These are phyloP conservation scores for Phylloscopus collybita DNA, from an alignment of 2,797 vertebrate genomes.

Conservation along the genomic window DNA sequence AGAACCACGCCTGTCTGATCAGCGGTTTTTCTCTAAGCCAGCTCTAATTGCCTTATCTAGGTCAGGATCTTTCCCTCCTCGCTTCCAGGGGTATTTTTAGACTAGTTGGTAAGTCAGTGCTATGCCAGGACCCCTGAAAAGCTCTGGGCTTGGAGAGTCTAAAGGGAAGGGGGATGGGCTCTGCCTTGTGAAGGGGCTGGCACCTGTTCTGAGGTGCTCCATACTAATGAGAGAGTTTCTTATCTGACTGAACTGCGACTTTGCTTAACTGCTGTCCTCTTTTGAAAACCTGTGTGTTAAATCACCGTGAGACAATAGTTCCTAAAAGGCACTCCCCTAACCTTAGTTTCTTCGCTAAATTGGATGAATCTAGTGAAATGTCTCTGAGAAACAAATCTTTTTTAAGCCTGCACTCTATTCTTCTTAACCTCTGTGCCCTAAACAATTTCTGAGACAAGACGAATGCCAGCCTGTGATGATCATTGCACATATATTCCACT, in stretches of 20 bases:
- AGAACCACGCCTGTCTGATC: background rate
- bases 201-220: conserved; percentile 3
- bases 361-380: conserved; percentile 46
- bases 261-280: conserved; percentile 17
- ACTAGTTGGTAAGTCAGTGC: background rate
- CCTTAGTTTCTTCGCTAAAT: conserved; percentile 45
- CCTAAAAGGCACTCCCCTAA: conserved; percentile 28
- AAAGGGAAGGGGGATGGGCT: background rate
- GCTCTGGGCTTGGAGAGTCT: background rate
- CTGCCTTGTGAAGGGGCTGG: background rate
- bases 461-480: conserved; percentile 33
- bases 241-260: background rate
- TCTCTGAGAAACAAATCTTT: conserved; percentile 62
- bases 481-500: conserved; percentile 38
- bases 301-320: conserved; percentile 18
- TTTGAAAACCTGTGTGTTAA: conserved; percentile 12
- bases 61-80: background rate
- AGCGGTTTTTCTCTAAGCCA: background rate
- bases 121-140: background rate
- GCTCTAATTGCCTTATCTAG: background rate
- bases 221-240: conserved; percentile 35
- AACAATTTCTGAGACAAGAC: conserved; percentile 56
- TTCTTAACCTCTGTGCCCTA: conserved; percentile 57
- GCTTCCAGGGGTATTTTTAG: background rate
- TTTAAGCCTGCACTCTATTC: conserved; percentile 57